These are phyloP conservation scores for Artibeus jamaicensis DNA, from an alignment of 2,797 vertebrate species.

Conservation along the genomic window DNA sequence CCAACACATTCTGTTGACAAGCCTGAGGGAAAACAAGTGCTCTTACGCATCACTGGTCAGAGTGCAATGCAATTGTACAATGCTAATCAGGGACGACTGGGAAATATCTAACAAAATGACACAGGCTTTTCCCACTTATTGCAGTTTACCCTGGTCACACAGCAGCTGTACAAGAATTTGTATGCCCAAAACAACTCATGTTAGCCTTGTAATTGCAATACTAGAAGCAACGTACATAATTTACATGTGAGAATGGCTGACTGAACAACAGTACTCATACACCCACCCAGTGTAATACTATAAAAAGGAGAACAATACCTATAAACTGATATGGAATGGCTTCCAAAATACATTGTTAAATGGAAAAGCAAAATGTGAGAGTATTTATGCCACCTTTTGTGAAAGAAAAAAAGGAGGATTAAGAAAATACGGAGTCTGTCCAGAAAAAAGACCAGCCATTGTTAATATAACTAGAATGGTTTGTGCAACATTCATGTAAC, in stretches of 20 bases:
- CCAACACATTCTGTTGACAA: background rate
- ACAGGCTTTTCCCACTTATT: background rate
- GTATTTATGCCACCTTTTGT: background rate
- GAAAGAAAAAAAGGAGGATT: background rate
- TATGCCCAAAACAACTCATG: background rate
- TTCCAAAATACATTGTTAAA: background rate
- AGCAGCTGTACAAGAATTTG: background rate
- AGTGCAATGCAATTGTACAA: background rate
- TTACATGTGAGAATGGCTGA: background rate
- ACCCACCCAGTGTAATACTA: background rate
- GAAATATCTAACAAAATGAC: background rate
- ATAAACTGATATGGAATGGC: background rate
- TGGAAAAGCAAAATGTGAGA: background rate
- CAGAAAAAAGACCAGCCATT: no score
- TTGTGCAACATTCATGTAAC: no score
- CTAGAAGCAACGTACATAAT: background rate
- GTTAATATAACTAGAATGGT: no score
- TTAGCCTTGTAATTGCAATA: background rate
- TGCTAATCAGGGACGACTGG: background rate
- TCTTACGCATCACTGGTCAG: background rate
- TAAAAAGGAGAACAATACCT: background rate
- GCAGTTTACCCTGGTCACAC: background rate
- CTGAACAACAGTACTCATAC: background rate
- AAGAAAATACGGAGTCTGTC: background rate
- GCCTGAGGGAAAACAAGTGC: background rate